Base-by-base conservation (phyloP, 1,140 invertebrate genomes). In the Pseudomyrmex cubaensis region DNA sequence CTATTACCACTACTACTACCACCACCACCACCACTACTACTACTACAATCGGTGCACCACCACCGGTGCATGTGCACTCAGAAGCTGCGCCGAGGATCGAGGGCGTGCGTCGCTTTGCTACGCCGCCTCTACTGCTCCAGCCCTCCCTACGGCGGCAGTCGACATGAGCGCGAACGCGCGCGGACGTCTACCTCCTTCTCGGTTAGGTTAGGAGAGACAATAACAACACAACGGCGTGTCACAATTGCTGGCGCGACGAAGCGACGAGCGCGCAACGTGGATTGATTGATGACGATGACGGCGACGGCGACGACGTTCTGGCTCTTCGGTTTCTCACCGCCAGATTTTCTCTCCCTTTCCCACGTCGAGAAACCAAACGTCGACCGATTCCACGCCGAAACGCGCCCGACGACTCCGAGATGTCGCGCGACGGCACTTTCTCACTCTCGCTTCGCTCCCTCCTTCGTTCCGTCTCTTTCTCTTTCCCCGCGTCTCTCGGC, bases 51-150 rank as follows among this genome's bases (percentile, higher is more conserved):
- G 67, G 89, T 89, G 85, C 87, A 78, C 83, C 83, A 86, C 72
- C 82, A 61, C 66, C 67, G 75, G 90, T 91, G 86, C 88, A 91
- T 90, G 76, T 90, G 89, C 84, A 90, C 91, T 80, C 54, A 72
- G 61, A 73, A 84, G 22, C 52, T 46, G 17, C 66, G 1, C 15
- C n/a, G 57, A 25, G 25, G 2, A 50, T 52, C 73, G 59, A 76
- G 74, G 61, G 46, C 61, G 84, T 76, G 50, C 63, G 50, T n/a
- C 50, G 72, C 20, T 13, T 12, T 44, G 56, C 57, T 48, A 8
- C 70, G 13, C 35, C 35, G n/a, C 70, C 7, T 25, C 20, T 52
- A 25, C 35, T 35, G 35, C 35, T 35, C 35, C 35, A 35, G 35
- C 61, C 50, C 25, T 70, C 13, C 67, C 48, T 69, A n/a, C 67